Percentiles rank a stretch among this genome's conserved stretches.
Evolutionary conservation across 1,140 invertebrate species (phyloP).

Genomic region (Drosophila equinoxialis): DNA sequence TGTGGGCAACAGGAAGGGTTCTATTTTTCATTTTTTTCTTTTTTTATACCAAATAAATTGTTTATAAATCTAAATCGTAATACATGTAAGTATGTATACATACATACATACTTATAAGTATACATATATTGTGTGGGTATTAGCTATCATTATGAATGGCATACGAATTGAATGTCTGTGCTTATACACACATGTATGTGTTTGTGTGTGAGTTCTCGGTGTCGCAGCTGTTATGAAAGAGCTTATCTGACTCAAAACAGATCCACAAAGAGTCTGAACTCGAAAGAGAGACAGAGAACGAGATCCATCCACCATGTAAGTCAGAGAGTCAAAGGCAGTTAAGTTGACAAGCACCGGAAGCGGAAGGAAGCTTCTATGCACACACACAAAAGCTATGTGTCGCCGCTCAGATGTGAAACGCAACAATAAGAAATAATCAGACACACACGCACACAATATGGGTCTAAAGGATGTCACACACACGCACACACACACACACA

Average conservation of each 20-base stretch:
- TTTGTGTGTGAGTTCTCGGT: background rate
- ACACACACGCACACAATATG: conserved; percentile 17
- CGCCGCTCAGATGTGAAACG: conserved; percentile 6
- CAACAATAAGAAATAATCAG: conserved; percentile 23
- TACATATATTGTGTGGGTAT: background rate
- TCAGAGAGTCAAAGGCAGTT: conserved; percentile 9
- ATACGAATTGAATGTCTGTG: background rate
- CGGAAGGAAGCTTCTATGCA: conserved; percentile 22
- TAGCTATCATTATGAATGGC: conserved; percentile 6
- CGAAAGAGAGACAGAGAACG: background rate
- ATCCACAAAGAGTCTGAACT: background rate
- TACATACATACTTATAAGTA: no score
- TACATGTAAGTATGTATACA: background rate
- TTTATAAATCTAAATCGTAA: background rate
- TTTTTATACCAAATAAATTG: background rate
- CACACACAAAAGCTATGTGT: conserved; percentile 26
- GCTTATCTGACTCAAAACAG: conserved; percentile 6
- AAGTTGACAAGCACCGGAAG: conserved; percentile 24
- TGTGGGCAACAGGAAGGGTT: background rate
- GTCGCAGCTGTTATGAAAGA: background rate
- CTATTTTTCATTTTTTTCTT: background rate
- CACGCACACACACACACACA: background rate
- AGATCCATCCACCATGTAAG: background rate
- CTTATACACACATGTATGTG: background rate
- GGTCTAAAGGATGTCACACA: conserved; percentile 31